Evolutionary conservation across 2,888 invertebrate species (phyloP), one percentile per base, ranked within the genome.

Genomic region (Spatulosminthurus flaviceps): DNA sequence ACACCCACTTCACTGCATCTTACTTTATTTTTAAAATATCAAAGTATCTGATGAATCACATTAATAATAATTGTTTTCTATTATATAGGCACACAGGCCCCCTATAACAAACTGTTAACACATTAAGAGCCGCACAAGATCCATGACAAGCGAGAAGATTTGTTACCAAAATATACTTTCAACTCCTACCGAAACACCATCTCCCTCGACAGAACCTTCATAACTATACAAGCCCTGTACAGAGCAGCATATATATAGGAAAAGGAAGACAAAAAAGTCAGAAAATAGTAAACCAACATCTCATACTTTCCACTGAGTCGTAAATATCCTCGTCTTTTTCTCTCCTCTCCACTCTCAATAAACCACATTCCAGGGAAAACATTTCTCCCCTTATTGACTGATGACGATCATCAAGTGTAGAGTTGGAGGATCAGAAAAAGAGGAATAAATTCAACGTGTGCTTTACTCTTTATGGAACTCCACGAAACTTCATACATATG

Each of bases 1-100:
- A 28, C 75, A 64, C 64, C 64, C 75, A 61, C 21, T 43, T 34
- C 7, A 71, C 24, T 24, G 22, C 11, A 64, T 64, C 64, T 64
- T 64, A 22, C 26, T 64, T 64, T 26, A 24, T 64, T 64, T 64
- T 64, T 64, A 64, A 64, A 64, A 64, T 64, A 26, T 64, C 7
- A 13, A 51, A 51, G 51, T 51, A 51, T n/a, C 51, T 51, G 51
- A 51, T 51, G n/a, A 9, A 51, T 51, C 51, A 51, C 51, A n/a
- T n/a, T n/a, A n/a, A n/a, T n/a, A n/a, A n/a, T n/a, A 51, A 51
- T 51, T 51, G 51, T 51, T 51, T 51, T 51, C 51, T 51, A 51
- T 51, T n/a, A 51, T 19, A 16, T 2, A n/a, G 51, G 9, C 51
- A 5, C n/a, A 19, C 51, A 19, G 41, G 7, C n/a, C n/a, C n/a